These are phyloP conservation scores for Nephrotoma flavescens DNA, from an alignment of 2,888 invertebrate genomes.

Conservation along the genomic window DNA sequence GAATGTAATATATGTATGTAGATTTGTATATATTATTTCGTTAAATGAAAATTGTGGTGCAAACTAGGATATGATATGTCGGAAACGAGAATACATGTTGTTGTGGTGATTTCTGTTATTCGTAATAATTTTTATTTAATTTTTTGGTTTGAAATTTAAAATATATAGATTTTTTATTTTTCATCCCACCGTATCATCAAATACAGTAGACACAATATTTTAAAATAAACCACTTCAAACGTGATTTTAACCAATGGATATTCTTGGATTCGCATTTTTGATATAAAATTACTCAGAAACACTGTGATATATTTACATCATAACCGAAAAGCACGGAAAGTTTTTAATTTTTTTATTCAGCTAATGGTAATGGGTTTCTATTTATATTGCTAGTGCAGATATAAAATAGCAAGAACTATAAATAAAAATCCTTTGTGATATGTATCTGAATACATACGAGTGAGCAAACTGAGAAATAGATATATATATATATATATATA, in stretches of 20 bases:
- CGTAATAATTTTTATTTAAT: not conserved
- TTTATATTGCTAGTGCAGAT: not conserved
- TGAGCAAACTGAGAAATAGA: not conserved
- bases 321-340: not conserved
- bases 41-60: not conserved
- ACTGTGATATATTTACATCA: not conserved
- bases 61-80: not conserved
- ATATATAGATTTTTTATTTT: not conserved
- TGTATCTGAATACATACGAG: not conserved
- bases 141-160: not conserved
- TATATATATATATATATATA: too few species aligned
- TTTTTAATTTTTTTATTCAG: not conserved
- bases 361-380: not conserved
- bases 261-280: not conserved
- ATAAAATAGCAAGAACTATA: not conserved
- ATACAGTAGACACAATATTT: not conserved
- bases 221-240: not conserved
- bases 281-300: not conserved
- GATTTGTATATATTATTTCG: not conserved
- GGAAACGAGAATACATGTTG: not conserved
- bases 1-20: not conserved
- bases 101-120: not conserved
- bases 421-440: not conserved
- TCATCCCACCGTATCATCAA: not conserved
- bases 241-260: not conserved